Evolutionary conservation across 2,797 vertebrate species (phyloP), one percentile per base, ranked within the genome.

Genomic region (Xenops minutus): DNA sequence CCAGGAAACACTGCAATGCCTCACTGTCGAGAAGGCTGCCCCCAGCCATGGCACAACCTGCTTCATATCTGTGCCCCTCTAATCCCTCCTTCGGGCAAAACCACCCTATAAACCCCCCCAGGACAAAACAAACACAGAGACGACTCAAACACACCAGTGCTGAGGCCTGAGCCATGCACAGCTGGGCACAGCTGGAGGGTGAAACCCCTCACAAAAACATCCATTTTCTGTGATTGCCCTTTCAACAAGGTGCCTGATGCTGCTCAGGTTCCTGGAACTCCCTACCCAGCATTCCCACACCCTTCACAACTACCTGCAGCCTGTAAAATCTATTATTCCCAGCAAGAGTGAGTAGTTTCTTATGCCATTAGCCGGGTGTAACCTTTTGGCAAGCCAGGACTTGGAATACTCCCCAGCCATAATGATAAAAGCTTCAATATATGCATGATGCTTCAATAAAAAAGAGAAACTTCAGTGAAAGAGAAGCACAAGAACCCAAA

Each of bases 351-450:
- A 88, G 51, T 52, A 78, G 73, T 87, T 93, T 85, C 82, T 86
- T 39, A 36, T 79, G 90, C 90, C 91, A 77, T 95, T 89, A 94
- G 76, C 87, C 95, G 95, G 94, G 94, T 85, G 90, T 95, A 89
- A 92, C 84, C 92, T 97, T 93, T 52, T 93, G 83, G 85, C 93
- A 91, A 97, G 89, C 14, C 86, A 94, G 71, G 78, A 48, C 91
- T 91, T 88, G 89, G 90, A 79, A 76, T 90, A 63, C 75, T 79
- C 95, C 92, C 96, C 72, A 86, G 69, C 79, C 75, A 44, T 85
- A 91, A 90, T 67, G 83, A 81, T 52, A 75, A 97, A 89, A 84
- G 59, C 23, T 75, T 88, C 71, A 6, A 71, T 76, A 90, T 75
- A 66, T 76, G 86, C 66, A 74, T 2, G 22, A 61, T 43, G 36